Base-by-base conservation (phyloP, 1,140 invertebrate species). In the Macrostomum lignano region DNA sequence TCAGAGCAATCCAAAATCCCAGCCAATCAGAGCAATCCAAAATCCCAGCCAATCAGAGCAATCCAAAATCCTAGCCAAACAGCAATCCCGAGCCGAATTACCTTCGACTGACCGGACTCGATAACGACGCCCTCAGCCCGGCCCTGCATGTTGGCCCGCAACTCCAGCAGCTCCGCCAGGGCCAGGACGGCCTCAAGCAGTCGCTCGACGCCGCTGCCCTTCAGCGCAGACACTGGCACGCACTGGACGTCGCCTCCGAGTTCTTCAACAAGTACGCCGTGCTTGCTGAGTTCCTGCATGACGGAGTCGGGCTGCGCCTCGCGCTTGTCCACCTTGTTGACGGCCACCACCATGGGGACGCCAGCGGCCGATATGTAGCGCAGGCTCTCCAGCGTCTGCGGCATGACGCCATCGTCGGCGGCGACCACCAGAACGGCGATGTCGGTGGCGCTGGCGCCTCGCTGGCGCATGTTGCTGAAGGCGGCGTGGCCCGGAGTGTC, bases 401-500 rank as follows among this genome's bases (percentile, higher is more conserved):
- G 73, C 77, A 93, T 94, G 1, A 94, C 78, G 23, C 88, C 84
- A 61, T 98, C 91, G 56, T 96, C 88, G 7, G 84, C 88, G 9
- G 91, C 88, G 24, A 98, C 79, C 21, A 98, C 86, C 19, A 98
- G 59, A 25, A 96, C 70, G 20, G 94, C 72, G 33, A 96, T 73
- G 55, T 98, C 88, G 0, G 91, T 96, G 22, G 72, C 67, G 38
- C 71, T 61, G 2, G 84, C 84, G 10, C 88, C 88, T 36, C 88
- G 65, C 24, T 70, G 67, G 44, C 86, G 59, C 77, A 94, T 88
- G 1, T 77, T 62, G 31, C 64, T 68, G 51, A 93, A 94, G 6
- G 88, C 88, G 14, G 84, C 84, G 64, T 96, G 88, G 0, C 88
- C 88, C n/a, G 88, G 88, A n/a, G 88, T 98, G 54, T 98, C 88